These are phyloP conservation scores for Morelia viridis DNA, from an alignment of 2,797 vertebrate species.

Conservation along the genomic window DNA sequence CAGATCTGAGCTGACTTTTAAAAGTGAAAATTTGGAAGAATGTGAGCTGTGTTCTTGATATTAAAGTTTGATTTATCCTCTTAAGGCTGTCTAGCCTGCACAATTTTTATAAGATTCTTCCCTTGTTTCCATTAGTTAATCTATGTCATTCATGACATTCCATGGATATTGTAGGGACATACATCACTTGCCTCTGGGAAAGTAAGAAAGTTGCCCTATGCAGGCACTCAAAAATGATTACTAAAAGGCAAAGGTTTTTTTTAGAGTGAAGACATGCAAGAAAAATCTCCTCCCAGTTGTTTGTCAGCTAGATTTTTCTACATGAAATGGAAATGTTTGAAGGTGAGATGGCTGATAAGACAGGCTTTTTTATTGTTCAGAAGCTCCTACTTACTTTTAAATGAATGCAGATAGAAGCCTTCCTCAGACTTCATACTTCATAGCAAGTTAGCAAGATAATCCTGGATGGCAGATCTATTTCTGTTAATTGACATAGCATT, in stretches of 20 bases:
- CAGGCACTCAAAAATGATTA: neutral
- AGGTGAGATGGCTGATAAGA: neutral
- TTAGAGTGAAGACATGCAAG: neutral
- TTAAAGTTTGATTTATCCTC: constrained; percentile 8
- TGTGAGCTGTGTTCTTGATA: neutral
- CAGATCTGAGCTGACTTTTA: neutral
- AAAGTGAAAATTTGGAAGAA: neutral
- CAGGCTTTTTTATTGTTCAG: neutral
- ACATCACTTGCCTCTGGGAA: neutral
- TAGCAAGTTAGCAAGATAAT: neutral
- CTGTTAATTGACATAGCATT: neutral
- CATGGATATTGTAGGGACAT: neutral
- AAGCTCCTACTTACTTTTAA: neutral
- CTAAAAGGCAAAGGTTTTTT: neutral
- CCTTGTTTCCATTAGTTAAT: constrained; percentile 12
- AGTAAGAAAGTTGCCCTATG: neutral
- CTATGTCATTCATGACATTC: neutral
- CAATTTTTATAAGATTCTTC: neutral
- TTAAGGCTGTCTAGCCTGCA: neutral
- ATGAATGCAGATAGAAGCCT: neutral
- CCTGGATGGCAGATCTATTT: neutral
- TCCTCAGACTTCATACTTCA: neutral
- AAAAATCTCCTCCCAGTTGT: neutral
- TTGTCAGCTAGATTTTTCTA: neutral
- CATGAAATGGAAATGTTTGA: neutral